Evolutionary conservation across 2,888 invertebrate species (phyloP), one percentile per base, ranked within the genome.

Genomic region (Pharmacophagus antenor): DNA sequence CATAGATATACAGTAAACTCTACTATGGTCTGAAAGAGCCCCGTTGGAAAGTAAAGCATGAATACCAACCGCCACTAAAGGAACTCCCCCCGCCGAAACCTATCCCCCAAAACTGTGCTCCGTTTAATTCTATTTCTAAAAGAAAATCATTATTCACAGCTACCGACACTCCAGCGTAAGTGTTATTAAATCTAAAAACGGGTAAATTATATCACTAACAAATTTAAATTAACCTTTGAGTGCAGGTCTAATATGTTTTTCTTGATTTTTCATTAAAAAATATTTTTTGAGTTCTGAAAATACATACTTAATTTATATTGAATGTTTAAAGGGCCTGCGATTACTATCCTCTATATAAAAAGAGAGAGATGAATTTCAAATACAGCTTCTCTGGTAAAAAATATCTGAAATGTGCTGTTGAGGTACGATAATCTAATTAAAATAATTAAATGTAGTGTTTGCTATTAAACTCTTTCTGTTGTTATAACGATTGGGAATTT

Each of bases 351-450:
- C 72, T 73, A 42, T 81, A 74, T 58, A 81, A 79, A 61, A 87
- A 84, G 65, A 74, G 76, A 25, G 68, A 84, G 63, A 82, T 91
- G 73, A 85, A 83, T 66, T 91, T 88, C 56, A 73, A 81, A 0
- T 84, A 88, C 70, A 76, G 88, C 65, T 91, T 91, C 61, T 76
- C 83, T 7, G 84, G 80, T 1, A 86, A 85, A 67, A 90, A 88
- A 64, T 63, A 73, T 10, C 63, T 90, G 20, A 73, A 69, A 65
- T 90, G 89, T 67, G 80, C 88, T 2, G 88, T 91, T 21, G 72
- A 79, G 77, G 90, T 90, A 72, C 18, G 42, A 15, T 55, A 12
- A 44, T 48, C 64, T 25, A 18, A 23, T 60, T 63, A 42, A n/a
- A n/a, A 37, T 31, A 42, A n/a, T 18, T 25, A 3, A 20, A 42